phyloP scores from a whole-genome alignment of 2,888 invertebrate genomes.

The Harmothoe impar region DNA sequence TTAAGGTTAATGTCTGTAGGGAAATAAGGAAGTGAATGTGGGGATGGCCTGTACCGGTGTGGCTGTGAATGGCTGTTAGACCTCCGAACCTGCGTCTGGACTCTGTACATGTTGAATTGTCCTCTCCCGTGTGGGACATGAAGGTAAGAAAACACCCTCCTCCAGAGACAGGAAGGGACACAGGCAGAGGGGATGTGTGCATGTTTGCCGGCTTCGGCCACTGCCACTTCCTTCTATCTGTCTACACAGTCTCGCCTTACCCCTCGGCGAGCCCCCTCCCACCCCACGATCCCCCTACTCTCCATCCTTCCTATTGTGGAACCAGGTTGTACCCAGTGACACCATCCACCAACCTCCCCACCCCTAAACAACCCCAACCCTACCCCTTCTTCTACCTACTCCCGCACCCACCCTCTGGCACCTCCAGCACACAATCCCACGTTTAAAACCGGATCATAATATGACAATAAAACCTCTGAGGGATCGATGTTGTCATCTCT shows the following conservation, averaged over 20 bases:
- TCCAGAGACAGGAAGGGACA: constrained; percentile 7
- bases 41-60: no score
- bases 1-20: not conserved
- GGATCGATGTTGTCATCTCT: not conserved
- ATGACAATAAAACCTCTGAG: constrained; percentile 50
- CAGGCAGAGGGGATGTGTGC: constrained; percentile 7
- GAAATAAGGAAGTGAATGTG: not conserved
- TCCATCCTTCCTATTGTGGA: constrained; percentile 22
- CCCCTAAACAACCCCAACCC: constrained; percentile 33
- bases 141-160: not conserved
- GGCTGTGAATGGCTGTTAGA: not conserved
- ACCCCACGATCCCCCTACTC: not conserved
- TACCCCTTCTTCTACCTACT: not conserved
- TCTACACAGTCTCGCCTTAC: constrained; percentile 49
- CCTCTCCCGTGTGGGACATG: constrained; percentile 6
- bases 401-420: not conserved
- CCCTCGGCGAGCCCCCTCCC: not conserved
- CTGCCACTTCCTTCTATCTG: constrained; percentile 49
- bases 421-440: constrained; percentile 43
- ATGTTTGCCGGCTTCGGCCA: constrained; percentile 31
- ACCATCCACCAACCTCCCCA: not conserved
- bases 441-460: constrained; percentile 46
- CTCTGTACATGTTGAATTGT: not conserved
- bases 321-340: constrained; percentile 37
- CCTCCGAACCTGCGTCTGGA: not conserved